phyloP scores from a whole-genome alignment of 2,113 vertebrate genomes.

The Scytalopus superciliaris region DNA sequence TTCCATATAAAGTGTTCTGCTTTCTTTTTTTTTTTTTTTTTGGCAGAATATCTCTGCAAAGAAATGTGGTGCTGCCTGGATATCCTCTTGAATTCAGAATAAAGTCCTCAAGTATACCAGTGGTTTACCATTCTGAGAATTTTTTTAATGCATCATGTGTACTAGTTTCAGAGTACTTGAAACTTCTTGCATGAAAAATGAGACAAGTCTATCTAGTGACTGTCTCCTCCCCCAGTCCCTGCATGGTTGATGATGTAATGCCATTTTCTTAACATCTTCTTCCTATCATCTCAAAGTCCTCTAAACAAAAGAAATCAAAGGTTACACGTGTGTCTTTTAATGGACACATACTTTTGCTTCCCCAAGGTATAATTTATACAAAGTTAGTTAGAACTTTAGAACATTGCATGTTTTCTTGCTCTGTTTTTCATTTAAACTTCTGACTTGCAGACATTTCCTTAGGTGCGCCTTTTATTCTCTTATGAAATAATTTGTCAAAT shows the following conservation, averaged over 20 bases:
- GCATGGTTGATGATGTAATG: neutral
- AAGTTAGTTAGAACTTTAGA: neutral
- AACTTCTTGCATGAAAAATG: neutral
- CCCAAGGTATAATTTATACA: neutral
- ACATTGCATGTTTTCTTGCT: neutral
- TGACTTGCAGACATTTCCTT: neutral
- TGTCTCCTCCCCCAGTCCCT: neutral
- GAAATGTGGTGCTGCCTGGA: neutral
- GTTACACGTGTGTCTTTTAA: neutral
- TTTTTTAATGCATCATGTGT: neutral
- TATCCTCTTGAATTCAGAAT: neutral
- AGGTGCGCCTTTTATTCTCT: conserved; percentile 9
- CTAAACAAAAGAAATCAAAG: neutral
- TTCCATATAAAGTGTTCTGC: neutral
- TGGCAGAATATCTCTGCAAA: neutral
- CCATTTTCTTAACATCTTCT: neutral
- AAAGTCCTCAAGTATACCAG: neutral
- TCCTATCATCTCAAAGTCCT: neutral
- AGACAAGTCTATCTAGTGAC: neutral
- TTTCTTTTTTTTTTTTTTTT: neutral
- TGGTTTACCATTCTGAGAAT: neutral
- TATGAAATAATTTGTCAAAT: conserved; percentile 28
- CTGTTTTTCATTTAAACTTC: conserved; percentile 43
- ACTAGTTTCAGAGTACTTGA: neutral
- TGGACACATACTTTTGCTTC: neutral